phyloP scores from a whole-genome alignment of 2,113 vertebrate genomes.

The Amblyornis subalaris region DNA sequence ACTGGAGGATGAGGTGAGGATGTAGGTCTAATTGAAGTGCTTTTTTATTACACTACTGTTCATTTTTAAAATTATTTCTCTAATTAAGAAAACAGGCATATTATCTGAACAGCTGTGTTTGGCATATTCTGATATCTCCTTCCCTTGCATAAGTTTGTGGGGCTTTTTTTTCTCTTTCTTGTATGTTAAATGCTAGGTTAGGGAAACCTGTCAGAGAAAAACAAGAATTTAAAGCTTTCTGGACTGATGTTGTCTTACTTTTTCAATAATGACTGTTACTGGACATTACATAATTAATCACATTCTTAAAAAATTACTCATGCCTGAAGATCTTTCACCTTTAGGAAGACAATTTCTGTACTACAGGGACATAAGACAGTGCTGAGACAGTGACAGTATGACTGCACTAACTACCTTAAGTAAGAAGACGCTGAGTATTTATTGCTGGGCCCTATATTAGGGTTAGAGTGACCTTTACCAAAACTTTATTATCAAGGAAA shows the following conservation, averaged over 20 bases:
- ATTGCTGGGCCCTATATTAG: background rate
- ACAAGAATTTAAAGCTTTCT: background rate
- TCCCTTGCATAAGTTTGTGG: background rate
- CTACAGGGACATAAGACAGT: background rate
- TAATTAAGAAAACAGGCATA: background rate
- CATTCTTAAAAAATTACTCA: background rate
- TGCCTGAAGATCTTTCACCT: background rate
- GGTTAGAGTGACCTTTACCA: background rate
- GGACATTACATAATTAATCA: background rate
- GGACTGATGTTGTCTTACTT: background rate
- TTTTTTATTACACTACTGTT: background rate
- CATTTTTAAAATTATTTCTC: background rate
- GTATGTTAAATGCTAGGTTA: background rate
- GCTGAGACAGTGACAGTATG: background rate
- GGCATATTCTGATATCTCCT: background rate
- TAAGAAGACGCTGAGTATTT: background rate
- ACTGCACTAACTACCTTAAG: background rate
- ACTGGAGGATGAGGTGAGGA: accelerated
- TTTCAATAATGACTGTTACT: background rate
- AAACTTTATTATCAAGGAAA: background rate
- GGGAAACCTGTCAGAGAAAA: background rate
- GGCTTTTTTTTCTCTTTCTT: background rate
- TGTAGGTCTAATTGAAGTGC: background rate
- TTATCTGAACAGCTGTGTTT: background rate
- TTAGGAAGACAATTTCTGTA: background rate